A percentile compares a stretch with the other conserved stretches of the same genome.
phyloP scores from a whole-genome alignment of 2,113 vertebrate species.

The Coptodon bakossiorum region DNA sequence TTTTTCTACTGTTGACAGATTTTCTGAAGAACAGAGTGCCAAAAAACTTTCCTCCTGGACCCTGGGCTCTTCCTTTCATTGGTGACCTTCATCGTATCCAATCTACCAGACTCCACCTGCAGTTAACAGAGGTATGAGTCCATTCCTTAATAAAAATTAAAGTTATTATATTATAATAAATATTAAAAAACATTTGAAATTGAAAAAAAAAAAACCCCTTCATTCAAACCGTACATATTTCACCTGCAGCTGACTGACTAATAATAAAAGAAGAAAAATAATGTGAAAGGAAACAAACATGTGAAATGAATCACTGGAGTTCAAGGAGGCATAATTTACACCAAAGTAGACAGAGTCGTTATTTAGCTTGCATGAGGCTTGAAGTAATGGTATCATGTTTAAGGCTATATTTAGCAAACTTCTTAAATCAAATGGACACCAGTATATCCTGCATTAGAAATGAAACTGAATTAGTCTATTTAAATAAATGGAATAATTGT shows the following conservation, averaged over 20 bases:
- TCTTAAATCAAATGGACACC: no score
- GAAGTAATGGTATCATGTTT: no score
- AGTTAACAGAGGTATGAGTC: slow-evolving; percentile 38
- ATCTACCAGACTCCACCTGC: background rate
- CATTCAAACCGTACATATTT: background rate
- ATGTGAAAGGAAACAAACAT: background rate
- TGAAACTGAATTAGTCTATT: no score
- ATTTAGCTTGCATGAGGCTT: no score
- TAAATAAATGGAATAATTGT: no score
- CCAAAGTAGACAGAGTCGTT: no score
- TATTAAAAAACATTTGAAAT: background rate
- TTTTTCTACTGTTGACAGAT: slow-evolving; percentile 62
- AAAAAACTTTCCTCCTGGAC: slow-evolving; percentile 69
- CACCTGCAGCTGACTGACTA: background rate
- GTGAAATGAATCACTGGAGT: background rate
- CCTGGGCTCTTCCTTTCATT: slow-evolving; percentile 57
- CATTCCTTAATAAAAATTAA: background rate
- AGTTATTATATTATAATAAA: background rate
- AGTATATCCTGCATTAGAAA: no score
- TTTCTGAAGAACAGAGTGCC: slow-evolving; percentile 52
- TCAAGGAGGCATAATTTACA: no score
- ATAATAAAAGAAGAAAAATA: background rate
- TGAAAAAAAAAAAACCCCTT: background rate
- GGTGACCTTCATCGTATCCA: slow-evolving; percentile 28
- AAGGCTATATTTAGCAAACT: no score